Base-by-base conservation (phyloP, 2,113 vertebrate species). In the Chionis minor region DNA sequence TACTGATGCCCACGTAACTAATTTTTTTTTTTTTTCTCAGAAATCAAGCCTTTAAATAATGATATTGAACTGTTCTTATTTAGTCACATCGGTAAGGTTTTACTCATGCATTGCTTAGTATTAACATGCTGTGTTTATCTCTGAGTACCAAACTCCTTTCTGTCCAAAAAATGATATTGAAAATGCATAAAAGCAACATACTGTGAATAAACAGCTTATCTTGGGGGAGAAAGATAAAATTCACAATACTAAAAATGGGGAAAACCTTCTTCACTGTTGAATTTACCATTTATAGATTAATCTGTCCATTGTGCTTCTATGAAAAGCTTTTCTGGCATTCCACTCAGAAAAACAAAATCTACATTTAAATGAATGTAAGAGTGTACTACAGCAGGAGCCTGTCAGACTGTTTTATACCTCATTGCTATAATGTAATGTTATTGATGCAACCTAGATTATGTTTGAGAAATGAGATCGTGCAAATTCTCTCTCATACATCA, bases 121-220 rank as follows among this genome's bases (percentile, higher is more conserved):
- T 97, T 87, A 96, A 86, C 84, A 91, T 65, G 75, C 74, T 93
- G 73, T 88, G 86, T 97, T 97, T 97, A 97, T 97, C 94, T 97
- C 91, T 56, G 67, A 96, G 94, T 96, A 95, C 89, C 88, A 97
- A 97, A 95, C 91, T 72, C 88, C 85, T 94, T 93, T 95, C 80
- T 91, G 66, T 73, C 84, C 81, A 91, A 96, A 97, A 96, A 96
- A 92, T 49, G 47, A 94, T 87, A 95, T 80, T 92, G 92, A 94
- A 94, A 97, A 97, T 86, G 91, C 96, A 97, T 96, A 97, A 98
- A 98, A 96, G 97, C 93, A 97, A 92, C 97, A 97, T 81, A 94
- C 88, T 97, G 93, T 97, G 97, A 97, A 98, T 96, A 97, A 97
- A 97, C 96, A 97, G 97, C 96, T 97, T 98, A 97, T 98, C 97